These are phyloP conservation scores for Chesias legatella DNA, from an alignment of 2,888 invertebrate species.

Conservation along the genomic window DNA sequence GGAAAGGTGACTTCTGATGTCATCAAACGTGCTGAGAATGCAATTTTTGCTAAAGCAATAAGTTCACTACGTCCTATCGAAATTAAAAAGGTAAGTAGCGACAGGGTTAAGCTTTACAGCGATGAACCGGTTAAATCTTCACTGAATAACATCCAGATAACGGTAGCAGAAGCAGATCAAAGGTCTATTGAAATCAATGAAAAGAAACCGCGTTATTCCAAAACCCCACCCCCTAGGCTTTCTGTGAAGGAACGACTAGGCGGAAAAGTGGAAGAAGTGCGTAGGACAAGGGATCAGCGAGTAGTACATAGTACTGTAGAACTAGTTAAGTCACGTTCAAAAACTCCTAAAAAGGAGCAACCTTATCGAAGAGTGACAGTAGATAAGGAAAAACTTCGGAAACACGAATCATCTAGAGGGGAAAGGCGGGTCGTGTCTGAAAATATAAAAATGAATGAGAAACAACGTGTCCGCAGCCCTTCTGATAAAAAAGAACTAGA, in stretches of 20 bases:
- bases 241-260: slow-evolving; percentile 91
- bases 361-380: slow-evolving; percentile 75
- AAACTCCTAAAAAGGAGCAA: slow-evolving; percentile 72
- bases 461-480: slow-evolving; percentile 42
- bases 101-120: slow-evolving; percentile 84
- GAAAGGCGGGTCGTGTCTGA: slow-evolving; percentile 51
- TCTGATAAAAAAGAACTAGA: slow-evolving; percentile 47
- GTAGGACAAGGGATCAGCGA: slow-evolving; percentile 74
- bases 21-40: slow-evolving; percentile 94
- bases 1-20: slow-evolving; percentile 92
- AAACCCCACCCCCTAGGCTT: slow-evolving; percentile 82
- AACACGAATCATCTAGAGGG: slow-evolving; percentile 48
- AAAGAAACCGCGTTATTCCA: slow-evolving; percentile 62
- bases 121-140: slow-evolving; percentile 66
- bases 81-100: slow-evolving; percentile 86
- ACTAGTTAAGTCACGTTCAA: slow-evolving; percentile 75
- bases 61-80: slow-evolving; percentile 89
- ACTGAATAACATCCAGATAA: slow-evolving; percentile 77
- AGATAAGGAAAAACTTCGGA: slow-evolving; percentile 64
- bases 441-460: slow-evolving; percentile 44
- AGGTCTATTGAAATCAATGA: slow-evolving; percentile 73
- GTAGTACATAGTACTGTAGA: slow-evolving; percentile 78
- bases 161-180: slow-evolving; percentile 68
- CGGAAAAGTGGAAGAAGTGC: slow-evolving; percentile 84
- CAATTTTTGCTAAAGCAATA: slow-evolving; percentile 93